Conservation (phyloP, 2,113 vertebrate genomes). For the Podocnemis expansa region DNA sequence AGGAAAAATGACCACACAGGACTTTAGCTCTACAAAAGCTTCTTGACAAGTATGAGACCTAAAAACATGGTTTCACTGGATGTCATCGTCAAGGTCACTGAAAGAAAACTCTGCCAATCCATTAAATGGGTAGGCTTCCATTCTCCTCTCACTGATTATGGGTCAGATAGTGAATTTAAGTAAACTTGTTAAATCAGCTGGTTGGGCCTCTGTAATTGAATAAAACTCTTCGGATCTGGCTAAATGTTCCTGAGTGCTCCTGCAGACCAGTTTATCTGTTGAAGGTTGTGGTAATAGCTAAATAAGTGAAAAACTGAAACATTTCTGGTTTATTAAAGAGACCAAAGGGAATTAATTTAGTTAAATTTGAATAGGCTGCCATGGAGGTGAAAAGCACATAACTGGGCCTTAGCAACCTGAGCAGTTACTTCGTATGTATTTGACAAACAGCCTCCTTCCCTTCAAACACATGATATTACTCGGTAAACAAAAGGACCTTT, state of each 20-base stretch:
- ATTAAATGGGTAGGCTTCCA: background rate
- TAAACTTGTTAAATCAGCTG: background rate
- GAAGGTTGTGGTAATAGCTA: too few relatives aligned
- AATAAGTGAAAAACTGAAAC: background rate
- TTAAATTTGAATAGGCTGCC: too few relatives aligned
- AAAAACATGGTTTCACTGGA: background rate
- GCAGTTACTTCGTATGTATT: background rate
- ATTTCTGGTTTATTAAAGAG: background rate
- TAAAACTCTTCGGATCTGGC: background rate
- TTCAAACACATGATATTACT: background rate
- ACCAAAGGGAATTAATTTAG: background rate
- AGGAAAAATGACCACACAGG: background rate
- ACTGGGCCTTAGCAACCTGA: background rate
- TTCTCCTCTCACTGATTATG: background rate
- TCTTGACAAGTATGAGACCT: background rate
- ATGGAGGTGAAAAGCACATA: background rate
- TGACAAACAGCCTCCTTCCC: background rate
- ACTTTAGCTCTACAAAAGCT: background rate
- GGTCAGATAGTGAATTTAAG: background rate
- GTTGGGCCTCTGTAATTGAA: background rate
- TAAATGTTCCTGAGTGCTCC: fast-evolving
- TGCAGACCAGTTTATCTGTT: too few relatives aligned
- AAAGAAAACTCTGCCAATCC: background rate
- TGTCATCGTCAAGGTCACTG: background rate
- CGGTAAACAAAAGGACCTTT: background rate